A percentile compares a stretch with the other conserved stretches of the same genome.
Evolutionary conservation across 1,140 invertebrate genomes (phyloP).

Genomic region (Linepithema humile): DNA sequence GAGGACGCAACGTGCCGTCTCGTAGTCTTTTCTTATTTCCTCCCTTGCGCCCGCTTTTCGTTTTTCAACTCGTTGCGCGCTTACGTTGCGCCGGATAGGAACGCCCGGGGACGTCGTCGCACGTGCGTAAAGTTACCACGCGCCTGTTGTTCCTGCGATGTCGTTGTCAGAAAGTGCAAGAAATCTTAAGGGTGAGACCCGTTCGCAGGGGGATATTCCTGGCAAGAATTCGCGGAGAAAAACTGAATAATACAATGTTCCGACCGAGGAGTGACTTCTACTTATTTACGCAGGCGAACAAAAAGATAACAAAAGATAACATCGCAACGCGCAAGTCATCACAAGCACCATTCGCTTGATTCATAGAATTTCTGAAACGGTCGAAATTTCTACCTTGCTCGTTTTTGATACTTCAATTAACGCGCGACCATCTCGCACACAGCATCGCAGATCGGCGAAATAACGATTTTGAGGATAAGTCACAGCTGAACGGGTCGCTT

Average conservation of each 20-base stretch:
- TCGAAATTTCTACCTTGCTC: background rate
- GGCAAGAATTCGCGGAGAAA: background rate
- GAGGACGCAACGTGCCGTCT: slow-evolving; percentile 26
- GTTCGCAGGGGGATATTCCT: background rate
- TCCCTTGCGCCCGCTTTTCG: background rate
- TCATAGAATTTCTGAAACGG: background rate
- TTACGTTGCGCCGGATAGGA: background rate
- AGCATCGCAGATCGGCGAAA: background rate
- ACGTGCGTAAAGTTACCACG: slow-evolving; percentile 44
- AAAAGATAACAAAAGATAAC: too few relatives aligned
- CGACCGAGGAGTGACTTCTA: background rate
- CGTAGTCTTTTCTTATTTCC: slow-evolving; percentile 22
- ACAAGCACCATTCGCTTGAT: background rate
- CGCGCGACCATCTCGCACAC: background rate
- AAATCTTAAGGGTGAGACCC: slow-evolving; percentile 17
- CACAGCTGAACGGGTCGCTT: slow-evolving; percentile 20
- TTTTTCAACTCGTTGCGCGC: background rate
- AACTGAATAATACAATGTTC: background rate
- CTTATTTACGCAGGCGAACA: background rate
- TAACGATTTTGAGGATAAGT: slow-evolving; percentile 48
- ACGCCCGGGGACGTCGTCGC: background rate
- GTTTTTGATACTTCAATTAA: background rate
- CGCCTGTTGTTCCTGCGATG: slow-evolving; percentile 17
- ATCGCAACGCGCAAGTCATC: background rate
- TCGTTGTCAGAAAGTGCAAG: background rate